phyloP scores from a whole-genome alignment of 2,797 vertebrate genomes.

The Lindbergichthys nudifrons region DNA sequence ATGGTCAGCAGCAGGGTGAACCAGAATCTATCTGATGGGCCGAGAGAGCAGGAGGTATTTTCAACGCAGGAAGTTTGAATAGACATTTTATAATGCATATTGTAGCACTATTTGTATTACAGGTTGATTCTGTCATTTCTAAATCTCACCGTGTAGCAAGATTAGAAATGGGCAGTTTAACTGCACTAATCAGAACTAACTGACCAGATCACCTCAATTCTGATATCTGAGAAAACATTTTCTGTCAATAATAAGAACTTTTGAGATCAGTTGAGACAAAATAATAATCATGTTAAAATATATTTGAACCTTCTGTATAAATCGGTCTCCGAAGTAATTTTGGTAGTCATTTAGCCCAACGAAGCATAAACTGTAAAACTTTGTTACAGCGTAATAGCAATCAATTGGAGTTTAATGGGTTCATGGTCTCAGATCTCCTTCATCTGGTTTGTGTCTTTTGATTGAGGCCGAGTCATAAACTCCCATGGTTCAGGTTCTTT shows the following conservation, averaged over 20 bases:
- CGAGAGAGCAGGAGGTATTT: constrained; percentile 53
- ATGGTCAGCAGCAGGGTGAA: constrained; percentile 77
- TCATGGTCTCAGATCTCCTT: neutral
- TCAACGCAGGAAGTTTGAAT: constrained; percentile 59
- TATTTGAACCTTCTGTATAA: too few species aligned
- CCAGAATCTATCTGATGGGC: constrained; percentile 72
- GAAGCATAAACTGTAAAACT: neutral
- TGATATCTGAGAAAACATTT: neutral
- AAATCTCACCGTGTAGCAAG: neutral
- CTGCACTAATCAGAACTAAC: too few species aligned
- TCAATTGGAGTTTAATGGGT: neutral
- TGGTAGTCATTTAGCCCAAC: neutral
- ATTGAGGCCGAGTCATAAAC: constrained; percentile 1
- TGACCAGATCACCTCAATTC: neutral
- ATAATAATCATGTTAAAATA: too few species aligned
- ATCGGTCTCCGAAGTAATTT: neutral
- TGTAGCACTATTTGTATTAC: constrained; percentile 27
- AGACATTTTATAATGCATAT: constrained; percentile 47
- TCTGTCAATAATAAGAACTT: too few species aligned
- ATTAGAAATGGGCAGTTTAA: neutral
- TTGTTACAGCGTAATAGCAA: neutral
- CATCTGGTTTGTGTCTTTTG: constrained; percentile 7
- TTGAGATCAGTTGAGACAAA: too few species aligned
- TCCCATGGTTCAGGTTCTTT: neutral
- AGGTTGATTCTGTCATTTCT: neutral